Evolutionary conservation across 2,113 vertebrate genomes (phyloP).

Genomic region (Gambusia affinis): DNA sequence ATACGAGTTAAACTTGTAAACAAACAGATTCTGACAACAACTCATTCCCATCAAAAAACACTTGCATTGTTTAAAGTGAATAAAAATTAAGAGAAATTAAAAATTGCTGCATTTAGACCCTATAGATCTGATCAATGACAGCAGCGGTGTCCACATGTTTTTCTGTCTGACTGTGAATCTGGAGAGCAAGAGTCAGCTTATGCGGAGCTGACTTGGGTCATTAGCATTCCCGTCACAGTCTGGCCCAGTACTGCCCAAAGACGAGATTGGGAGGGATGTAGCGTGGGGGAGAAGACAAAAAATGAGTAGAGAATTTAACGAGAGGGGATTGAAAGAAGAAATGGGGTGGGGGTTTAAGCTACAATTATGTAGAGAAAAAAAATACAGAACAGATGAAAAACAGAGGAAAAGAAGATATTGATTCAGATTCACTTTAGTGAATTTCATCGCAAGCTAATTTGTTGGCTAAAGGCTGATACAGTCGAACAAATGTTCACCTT

Average conservation of each 20-base stretch:
- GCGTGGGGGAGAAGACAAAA: conserved; percentile 17
- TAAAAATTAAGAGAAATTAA: background rate
- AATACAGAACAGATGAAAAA: conserved; percentile 37
- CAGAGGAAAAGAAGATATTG: conserved; percentile 43
- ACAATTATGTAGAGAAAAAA: conserved; percentile 9
- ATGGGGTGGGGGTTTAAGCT: conserved; percentile 20
- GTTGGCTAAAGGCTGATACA: conserved; percentile 46
- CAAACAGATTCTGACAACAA: too few species aligned
- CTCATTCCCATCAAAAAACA: too few species aligned
- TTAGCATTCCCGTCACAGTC: conserved; percentile 78
- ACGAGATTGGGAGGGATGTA: conserved; percentile 4
- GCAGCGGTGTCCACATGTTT: background rate
- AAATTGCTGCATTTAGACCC: too few species aligned
- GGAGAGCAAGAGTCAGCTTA: conserved; percentile 33
- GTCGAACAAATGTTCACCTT: conserved; percentile 19
- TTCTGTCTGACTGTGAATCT: conserved; percentile 4
- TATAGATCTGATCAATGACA: background rate
- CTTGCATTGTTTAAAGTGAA: background rate
- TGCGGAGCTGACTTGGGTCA: conserved; percentile 39
- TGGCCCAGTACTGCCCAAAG: conserved; percentile 62
- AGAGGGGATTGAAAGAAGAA: conserved; percentile 25
- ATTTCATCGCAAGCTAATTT: conserved; percentile 63
- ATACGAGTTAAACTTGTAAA: too few species aligned
- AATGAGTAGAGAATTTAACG: conserved; percentile 7
- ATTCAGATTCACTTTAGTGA: conserved; percentile 62